These are phyloP conservation scores for Lacerta viridis DNA, from an alignment of 2,797 vertebrate species.

Conservation along the genomic window DNA sequence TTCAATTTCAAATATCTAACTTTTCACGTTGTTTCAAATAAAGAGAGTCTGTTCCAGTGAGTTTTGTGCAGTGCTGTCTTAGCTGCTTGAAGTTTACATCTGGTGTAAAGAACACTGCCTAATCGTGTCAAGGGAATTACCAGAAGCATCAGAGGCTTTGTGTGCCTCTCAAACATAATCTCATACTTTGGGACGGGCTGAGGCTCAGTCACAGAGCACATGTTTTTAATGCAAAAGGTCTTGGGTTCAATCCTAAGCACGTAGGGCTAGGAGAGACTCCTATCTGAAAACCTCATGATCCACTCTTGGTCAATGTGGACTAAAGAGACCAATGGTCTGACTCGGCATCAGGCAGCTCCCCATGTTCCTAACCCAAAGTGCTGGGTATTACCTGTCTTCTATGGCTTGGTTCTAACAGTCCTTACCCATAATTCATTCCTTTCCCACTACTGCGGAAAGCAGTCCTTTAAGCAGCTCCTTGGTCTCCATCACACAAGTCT, in stretches of 20 bases:
- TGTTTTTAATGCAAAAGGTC: no score
- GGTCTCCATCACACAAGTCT: background rate
- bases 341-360: no score
- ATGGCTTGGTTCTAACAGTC: background rate
- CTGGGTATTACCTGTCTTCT: background rate
- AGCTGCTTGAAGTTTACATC: background rate
- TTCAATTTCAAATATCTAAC: no score
- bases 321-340: no score
- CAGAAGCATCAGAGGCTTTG: background rate
- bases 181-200: background rate
- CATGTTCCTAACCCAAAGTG: background rate
- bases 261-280: no score
- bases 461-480: background rate
- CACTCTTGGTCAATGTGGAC: no score
- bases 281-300: no score
- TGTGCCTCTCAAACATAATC: background rate
- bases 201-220: no score
- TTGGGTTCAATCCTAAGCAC: no score
- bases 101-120: background rate
- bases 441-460: background rate
- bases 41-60: background rate
- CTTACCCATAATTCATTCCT: background rate
- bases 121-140: background rate
- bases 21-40: no score
- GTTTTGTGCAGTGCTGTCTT: background rate